Evolutionary conservation across 1,140 invertebrate species (phyloP).

Genomic region (Brachionus angularis): DNA sequence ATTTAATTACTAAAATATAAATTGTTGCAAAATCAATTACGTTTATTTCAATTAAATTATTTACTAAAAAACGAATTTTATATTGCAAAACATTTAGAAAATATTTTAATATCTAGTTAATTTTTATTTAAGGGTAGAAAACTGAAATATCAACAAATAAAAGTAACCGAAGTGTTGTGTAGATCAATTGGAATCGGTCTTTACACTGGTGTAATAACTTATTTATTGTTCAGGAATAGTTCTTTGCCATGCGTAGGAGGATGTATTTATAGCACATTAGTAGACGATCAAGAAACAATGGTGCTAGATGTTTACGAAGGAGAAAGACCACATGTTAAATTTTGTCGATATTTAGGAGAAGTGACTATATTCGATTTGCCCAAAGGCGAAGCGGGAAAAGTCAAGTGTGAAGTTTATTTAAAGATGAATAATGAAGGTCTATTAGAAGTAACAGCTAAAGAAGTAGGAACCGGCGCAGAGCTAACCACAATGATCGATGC

Average conservation of each 20-base stretch:
- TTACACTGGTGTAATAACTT: slow-evolving; percentile 37
- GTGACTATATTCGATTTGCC: slow-evolving; percentile 36
- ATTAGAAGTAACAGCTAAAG: slow-evolving; percentile 35
- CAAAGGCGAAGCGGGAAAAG: slow-evolving; percentile 30
- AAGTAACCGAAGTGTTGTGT: slow-evolving; percentile 39
- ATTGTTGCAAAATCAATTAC: too few relatives aligned
- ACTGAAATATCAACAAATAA: slow-evolving; percentile 43
- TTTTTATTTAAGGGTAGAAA: slow-evolving; percentile 10
- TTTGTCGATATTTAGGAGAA: slow-evolving; percentile 40
- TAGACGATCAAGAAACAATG: slow-evolving; percentile 40
- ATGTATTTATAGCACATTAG: slow-evolving; percentile 31
- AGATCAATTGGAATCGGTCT: slow-evolving; percentile 37
- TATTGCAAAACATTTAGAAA: too few relatives aligned
- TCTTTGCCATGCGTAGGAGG: slow-evolving; percentile 30
- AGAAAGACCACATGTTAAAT: slow-evolving; percentile 37
- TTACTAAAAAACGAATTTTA: too few relatives aligned
- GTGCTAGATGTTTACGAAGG: slow-evolving; percentile 37
- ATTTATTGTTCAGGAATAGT: slow-evolving; percentile 39
- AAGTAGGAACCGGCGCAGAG: neutral
- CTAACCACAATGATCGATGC: slow-evolving; percentile 23
- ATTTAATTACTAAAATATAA: neutral
- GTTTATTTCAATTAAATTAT: too few relatives aligned
- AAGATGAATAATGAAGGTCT: slow-evolving; percentile 40
- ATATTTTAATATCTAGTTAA: too few relatives aligned
- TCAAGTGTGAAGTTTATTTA: slow-evolving; percentile 39